Evolutionary conservation across 2,113 vertebrate genomes (phyloP), one percentile per base, ranked within the genome.

Genomic region (Nannospalax galili): DNA sequence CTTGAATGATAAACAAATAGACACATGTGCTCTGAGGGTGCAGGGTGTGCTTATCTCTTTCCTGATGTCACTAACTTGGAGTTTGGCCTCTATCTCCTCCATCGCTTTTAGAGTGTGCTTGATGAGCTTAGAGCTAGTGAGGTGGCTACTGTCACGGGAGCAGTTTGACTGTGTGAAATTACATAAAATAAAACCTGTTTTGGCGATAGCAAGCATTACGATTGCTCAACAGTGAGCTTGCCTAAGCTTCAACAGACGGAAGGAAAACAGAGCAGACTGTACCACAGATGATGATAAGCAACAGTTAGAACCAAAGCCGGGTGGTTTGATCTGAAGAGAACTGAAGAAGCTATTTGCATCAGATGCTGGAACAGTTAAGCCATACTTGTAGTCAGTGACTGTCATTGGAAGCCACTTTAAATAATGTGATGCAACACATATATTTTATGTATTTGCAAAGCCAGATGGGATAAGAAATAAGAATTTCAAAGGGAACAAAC

Each of bases 151-250:
- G 85, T 90, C 91, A 93, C 94, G 20, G 40, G 91, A 97, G 92
- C 78, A 95, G 72, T 79, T 87, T 2, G 14, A 87, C 91, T 70
- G 20, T 78, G 70, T 77, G 97, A 97, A 97, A 96, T 92, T 97
- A 90, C 85, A 67, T 92, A 90, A 98, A 96, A 94, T 96, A 86
- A 97, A 96, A 75, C 88, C 84, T 97, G 72, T 93, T 98, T 97
- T 96, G 95, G 96, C 90, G 95, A 96, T 73, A 95, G 95, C 60
- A 91, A 84, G 82, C 42, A 91, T 93, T 16, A 0, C 56, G 72
- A 78, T 93, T 88, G 94, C 94, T 97, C 96, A 96, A 6, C 75
- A 89, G 93, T 95, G 94, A 58, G 86, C 93, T 96, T 96, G 85
- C 86, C 88, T 80, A 95, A 95, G 95, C 65, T 84, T 95, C 85